Conservation (phyloP, 2,113 vertebrate species). For the Tauraco erythrolophus region DNA sequence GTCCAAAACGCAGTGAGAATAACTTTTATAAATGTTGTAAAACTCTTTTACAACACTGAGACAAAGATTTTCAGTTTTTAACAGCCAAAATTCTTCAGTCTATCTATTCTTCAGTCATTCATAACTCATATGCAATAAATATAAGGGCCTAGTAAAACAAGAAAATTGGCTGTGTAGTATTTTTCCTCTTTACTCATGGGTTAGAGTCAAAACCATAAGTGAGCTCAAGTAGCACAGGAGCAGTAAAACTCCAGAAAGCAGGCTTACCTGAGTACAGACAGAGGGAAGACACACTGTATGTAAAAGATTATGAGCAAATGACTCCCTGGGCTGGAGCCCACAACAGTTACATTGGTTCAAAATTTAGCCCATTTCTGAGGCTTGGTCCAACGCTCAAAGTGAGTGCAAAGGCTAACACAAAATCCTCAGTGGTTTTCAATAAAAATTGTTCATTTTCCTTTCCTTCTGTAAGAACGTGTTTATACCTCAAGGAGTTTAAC, state of each 20-base stretch:
- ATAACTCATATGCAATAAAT: neutral
- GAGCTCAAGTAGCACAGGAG: neutral
- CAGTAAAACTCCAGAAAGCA: neutral
- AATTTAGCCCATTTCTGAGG: neutral
- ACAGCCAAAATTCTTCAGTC: neutral
- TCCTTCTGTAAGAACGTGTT: neutral
- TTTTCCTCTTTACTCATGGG: neutral
- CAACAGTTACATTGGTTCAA: neutral
- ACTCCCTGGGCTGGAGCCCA: neutral
- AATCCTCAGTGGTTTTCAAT: neutral
- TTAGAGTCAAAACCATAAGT: neutral
- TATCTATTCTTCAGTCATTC: neutral
- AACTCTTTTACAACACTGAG: neutral
- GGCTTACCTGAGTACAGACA: neutral
- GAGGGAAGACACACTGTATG: neutral
- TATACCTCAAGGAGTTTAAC: neutral
- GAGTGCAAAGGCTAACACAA: neutral
- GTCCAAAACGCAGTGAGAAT: neutral
- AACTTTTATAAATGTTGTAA: neutral
- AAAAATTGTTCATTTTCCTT: neutral
- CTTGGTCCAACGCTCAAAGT: neutral
- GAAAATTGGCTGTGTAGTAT: neutral
- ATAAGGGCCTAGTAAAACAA: neutral
- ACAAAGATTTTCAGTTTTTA: neutral
- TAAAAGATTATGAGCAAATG: neutral